Evolutionary conservation across 2,888 invertebrate species (phyloP), one percentile per base, ranked within the genome.

Genomic region (Lasioglossum leucozonium): DNA sequence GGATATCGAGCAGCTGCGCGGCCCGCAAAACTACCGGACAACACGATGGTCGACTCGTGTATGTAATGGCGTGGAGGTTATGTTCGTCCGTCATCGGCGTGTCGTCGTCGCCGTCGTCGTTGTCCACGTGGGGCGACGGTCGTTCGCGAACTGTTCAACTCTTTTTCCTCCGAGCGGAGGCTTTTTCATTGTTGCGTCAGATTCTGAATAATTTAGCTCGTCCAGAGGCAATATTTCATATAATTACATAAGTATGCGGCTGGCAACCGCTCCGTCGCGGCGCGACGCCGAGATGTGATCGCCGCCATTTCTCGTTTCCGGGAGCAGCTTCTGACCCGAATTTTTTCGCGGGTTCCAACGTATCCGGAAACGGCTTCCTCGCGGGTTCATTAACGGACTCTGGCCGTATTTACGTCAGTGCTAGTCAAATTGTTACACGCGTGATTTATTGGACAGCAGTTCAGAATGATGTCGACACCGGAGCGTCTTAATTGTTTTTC

Each of bases 1-100:
- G 69, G 78, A 85, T 86, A 88, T 86, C 82, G 88, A 82, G 72
- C 87, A 84, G 87, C 87, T 87, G 87, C 84, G 30, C 84, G 30
- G 62, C 40, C 13, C 51, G 62, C 22, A 51, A 30, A 72, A 55
- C 30, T 44, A 40, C 30, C 44, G 71, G 65, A 62, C 73, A 80
- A 80, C 79, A 51, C 44, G 73, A 65, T 74, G 79, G 26, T 8
- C 16, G 44, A 26, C 47, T 13, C 11, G 67, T n/a, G n/a, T 34
- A 26, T 22, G 30, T 81, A 81, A 81, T 81, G 82, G 34, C 18
- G 34, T 71, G 8, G 51, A 51, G 51, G 58, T 71, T 81, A 13
- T 55, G 34, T 62, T 18, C 55, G 22, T 55, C 40, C 51, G 74
- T 67, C 79, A 6, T 30, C 51, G 16, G 18, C 40, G n/a, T n/a